Evolutionary conservation across 2,888 invertebrate species (phyloP).

Genomic region (Drosophila lutescens): DNA sequence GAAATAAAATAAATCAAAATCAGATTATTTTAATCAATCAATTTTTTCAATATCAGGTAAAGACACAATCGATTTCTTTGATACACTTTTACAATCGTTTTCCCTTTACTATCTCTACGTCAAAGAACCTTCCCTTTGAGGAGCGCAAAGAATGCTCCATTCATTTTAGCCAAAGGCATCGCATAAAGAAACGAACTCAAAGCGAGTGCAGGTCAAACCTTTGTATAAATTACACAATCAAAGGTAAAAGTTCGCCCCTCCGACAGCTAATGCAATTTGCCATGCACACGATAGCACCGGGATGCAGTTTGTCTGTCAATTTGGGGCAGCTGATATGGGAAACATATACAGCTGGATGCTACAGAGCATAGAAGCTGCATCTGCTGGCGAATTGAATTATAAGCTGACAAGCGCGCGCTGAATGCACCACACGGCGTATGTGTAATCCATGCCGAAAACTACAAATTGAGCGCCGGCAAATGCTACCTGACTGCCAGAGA

Average conservation of each 20-base stretch:
- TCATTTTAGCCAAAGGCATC: slow-evolving; percentile 7
- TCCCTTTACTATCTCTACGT: not conserved
- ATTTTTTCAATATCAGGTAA: not conserved
- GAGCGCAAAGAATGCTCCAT: slow-evolving; percentile 1
- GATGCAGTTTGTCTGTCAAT: slow-evolving; percentile 39
- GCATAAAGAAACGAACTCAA: slow-evolving; percentile 20
- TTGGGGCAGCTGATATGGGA: slow-evolving; percentile 29
- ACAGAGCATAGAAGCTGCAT: slow-evolving; percentile 7
- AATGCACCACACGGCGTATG: slow-evolving; percentile 50
- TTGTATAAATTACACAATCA: slow-evolving; percentile 38
- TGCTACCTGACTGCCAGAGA: slow-evolving; percentile 57
- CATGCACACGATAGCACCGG: slow-evolving; percentile 21
- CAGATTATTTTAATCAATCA: not conserved
- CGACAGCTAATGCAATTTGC: slow-evolving; percentile 72
- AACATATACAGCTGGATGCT: slow-evolving; percentile 17
- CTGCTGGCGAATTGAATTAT: slow-evolving; percentile 62
- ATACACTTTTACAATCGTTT: too few relatives aligned
- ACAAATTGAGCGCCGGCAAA: slow-evolving; percentile 67
- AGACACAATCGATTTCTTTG: not conserved
- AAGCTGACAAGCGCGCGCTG: slow-evolving; percentile 50
- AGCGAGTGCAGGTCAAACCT: slow-evolving; percentile 38
- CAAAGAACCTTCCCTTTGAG: slow-evolving; percentile 16
- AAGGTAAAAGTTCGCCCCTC: slow-evolving; percentile 20
- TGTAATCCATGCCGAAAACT: slow-evolving; percentile 63
- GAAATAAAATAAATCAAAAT: not conserved